Base-by-base conservation (phyloP, 2,888 invertebrate species). In the Microplitis deprimator region DNA sequence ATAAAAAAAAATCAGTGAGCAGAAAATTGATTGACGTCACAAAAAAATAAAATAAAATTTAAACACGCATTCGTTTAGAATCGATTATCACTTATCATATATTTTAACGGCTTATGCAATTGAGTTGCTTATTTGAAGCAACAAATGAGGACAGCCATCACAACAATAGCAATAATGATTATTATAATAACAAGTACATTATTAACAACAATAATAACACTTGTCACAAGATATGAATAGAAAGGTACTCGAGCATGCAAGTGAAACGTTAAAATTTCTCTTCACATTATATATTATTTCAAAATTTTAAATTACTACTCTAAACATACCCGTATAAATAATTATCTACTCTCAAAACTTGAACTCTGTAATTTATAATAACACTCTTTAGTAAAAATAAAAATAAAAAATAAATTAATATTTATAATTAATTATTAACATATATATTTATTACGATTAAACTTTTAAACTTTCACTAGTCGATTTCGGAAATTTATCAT, bases 201-300 rank as follows among this genome's bases (percentile, higher is more conserved):
- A 41, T 41, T 65, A 65, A 65, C 20, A 29, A 65, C 20, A 50
- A 50, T 13, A 50, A 50, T 50, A 13, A 13, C 50, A 50, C 50
- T 50, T 50, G 50, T 50, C 50, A 50, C 50, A 50, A 50, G 50
- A 50, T 50, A 50, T 50, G 50, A 50, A 50, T 50, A 50, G 50
- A 50, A 50, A 50, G 50, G 50, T 50, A 50, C 50, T 50, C 50
- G 50, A 50, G 13, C 50, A 50, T 50, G 50, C 50, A 5, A 13
- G 50, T 50, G 50, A 50, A 50, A 50, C 50, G 50, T 50, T 50
- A 50, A 50, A 50, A 13, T 50, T 50, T 13, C 50, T 50, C 50
- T 6, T 50, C 50, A 10, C 13, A 50, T 50, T 50, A 50, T 50
- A 50, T 50, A 50, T 13, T 50, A 50, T 50, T 50, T 50, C 50